A percentile compares a stretch with the other conserved stretches of the same genome.
Evolutionary conservation across 1,140 invertebrate species (phyloP).

Genomic region (Episyrphus balteatus): DNA sequence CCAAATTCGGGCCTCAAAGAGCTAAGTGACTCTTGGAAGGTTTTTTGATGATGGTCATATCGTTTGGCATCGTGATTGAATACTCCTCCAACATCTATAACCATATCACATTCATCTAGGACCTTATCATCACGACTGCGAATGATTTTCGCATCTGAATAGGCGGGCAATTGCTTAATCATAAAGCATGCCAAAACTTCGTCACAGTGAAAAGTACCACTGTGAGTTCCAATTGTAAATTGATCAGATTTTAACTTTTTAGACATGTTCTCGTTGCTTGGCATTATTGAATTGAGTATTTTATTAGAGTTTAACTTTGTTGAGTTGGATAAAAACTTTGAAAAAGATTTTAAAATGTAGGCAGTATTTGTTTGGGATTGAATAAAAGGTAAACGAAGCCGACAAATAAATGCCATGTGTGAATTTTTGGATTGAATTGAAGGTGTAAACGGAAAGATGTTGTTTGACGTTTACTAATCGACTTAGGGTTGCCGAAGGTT

Average conservation of each 20-base stretch:
- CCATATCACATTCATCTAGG: conserved; percentile 79
- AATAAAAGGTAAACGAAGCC: too few species aligned
- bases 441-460: too few species aligned
- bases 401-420: too few species aligned
- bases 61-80: conserved; percentile 66
- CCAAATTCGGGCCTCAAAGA: conserved; percentile 42
- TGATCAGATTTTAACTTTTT: conserved; percentile 2
- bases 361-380: too few species aligned
- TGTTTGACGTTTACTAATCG: too few species aligned
- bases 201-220: conserved; percentile 87
- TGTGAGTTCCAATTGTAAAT: conserved; percentile 63
- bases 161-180: conserved; percentile 71
- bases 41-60: conserved; percentile 94
- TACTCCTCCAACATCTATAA: conserved; percentile 90
- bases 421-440: too few species aligned
- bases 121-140: conserved; percentile 50
- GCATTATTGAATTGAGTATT: neutral
- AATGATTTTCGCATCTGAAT: conserved; percentile 70
- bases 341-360: too few species aligned
- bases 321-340: too few species aligned
- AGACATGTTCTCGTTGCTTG: neutral
- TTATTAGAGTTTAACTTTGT: too few species aligned
- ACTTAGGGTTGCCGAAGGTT: too few species aligned
- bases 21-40: conserved; percentile 47
- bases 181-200: conserved; percentile 87